A percentile compares a stretch with the other conserved stretches of the same genome.
Evolutionary conservation across 2,113 vertebrate genomes (phyloP).

Genomic region (Oncorhynchus mykiss): DNA sequence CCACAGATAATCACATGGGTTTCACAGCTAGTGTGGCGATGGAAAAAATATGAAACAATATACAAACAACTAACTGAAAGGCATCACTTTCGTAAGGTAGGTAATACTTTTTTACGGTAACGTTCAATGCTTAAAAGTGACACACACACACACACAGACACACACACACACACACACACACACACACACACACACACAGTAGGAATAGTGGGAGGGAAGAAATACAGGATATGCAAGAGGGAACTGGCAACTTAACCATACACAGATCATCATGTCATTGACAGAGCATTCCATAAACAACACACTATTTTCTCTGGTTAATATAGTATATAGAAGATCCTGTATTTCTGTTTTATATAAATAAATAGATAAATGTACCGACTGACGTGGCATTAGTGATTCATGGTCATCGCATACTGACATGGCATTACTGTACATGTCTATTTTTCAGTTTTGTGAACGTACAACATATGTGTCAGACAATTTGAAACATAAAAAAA

Average conservation of each 20-base stretch:
- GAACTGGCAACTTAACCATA: too few species aligned
- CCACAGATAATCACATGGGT: too few species aligned
- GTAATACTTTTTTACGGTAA: neutral
- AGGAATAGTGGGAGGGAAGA: neutral
- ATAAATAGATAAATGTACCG: neutral
- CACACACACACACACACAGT: conserved; percentile 8
- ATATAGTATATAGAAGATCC: neutral
- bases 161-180: conserved; percentile 8
- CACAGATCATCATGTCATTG: neutral
- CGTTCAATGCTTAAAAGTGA: neutral
- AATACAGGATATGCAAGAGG: neutral
- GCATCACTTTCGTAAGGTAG: neutral
- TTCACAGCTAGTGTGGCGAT: too few species aligned
- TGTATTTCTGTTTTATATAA: neutral
- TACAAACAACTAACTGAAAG: neutral
- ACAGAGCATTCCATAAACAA: neutral
- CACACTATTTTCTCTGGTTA: neutral
- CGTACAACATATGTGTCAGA: neutral
- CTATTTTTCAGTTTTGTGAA: neutral
- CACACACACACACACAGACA: conserved; percentile 15
- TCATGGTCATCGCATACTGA: too few species aligned
- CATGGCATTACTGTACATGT: neutral
- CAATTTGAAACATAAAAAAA: neutral
- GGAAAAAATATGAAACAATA: too few species aligned
- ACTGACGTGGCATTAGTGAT: neutral